Evolutionary conservation across 2,113 vertebrate genomes (phyloP), one percentile per base, ranked within the genome.

Genomic region (Electrona antarctica): DNA sequence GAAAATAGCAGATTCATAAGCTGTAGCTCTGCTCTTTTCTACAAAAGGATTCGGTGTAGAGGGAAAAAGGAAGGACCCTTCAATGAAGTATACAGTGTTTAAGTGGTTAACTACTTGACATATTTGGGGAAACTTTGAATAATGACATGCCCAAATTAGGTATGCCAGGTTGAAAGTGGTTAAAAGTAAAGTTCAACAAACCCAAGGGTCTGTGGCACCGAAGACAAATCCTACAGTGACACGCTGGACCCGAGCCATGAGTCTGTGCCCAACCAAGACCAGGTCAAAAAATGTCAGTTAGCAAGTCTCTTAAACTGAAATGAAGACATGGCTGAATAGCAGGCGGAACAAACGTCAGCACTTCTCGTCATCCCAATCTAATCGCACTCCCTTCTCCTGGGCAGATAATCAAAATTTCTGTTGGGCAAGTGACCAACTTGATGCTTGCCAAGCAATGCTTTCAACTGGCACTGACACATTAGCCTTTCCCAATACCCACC

Each of bases 201-300:
- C 62, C 49, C 52, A 45, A 21, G 73, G 74, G 80, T 80, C 83
- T 82, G 83, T 88, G 86, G 80, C 88, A 80, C 71, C 63, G 70
- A 81, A 83, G 64, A 75, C 79, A 86, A 86, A 88, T 86, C 82
- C 84, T 78, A 82, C 33, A 41, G 33, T 41, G 49, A 86, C 82
- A 79, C 73, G 81, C 80, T 84, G 86, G 76, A 87, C 77, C 29
- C 67, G 74, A 29, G 72, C 83, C 71, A 68, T 21, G 77, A 82
- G 73, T 79, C 73, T 68, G 80, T 79, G 74, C 70, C 71, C 79
- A 81, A 88, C 81, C 86, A 84, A 88, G 75, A 51, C 9, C 72
- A 85, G 82, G 83, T 80, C 78, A 76, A 73, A 88, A 88, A 81
- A 83, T 77, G 76, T 78, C 74, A 82, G 74, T 84, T 85, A 76